Conservation (phyloP, 2,113 vertebrate species). For the Eurypyga helias region DNA sequence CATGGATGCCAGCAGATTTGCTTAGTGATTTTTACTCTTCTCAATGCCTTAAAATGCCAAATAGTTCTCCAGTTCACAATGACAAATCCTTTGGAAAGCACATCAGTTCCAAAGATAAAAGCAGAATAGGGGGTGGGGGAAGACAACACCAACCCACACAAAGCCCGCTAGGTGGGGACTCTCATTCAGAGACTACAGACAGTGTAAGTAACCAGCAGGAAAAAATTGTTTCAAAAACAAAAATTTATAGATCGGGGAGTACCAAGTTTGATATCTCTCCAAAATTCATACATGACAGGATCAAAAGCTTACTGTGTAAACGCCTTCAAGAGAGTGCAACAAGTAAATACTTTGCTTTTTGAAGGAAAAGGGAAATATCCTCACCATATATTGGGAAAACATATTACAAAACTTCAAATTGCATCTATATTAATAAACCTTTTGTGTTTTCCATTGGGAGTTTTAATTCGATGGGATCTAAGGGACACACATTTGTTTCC, state of each 20-base stretch:
- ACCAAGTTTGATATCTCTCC: not conserved
- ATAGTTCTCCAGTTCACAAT: not conserved
- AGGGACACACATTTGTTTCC: not conserved
- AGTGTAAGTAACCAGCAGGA: not conserved
- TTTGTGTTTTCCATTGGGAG: not conserved
- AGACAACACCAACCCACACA: not conserved
- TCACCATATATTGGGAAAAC: not conserved
- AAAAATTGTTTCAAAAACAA: not conserved
- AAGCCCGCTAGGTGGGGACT: not conserved
- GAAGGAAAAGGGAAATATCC: not conserved
- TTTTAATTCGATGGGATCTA: not conserved
- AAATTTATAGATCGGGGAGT: not conserved
- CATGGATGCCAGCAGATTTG: not conserved
- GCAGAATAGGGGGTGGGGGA: not conserved
- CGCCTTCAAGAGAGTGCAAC: not conserved
- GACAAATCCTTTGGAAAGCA: not conserved
- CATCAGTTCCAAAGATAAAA: not conserved
- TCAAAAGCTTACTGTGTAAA: not conserved
- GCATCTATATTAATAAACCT: not conserved
- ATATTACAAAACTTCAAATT: not conserved
- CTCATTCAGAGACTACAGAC: not conserved
- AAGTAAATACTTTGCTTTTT: not conserved
- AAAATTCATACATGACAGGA: not conserved
- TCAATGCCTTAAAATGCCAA: not conserved
- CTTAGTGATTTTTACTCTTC: not conserved